Percentiles rank a stretch among this genome's conserved stretches.
These are phyloP conservation scores for Nothura maculosa DNA, from an alignment of 2,797 vertebrate species.

Conservation along the genomic window DNA sequence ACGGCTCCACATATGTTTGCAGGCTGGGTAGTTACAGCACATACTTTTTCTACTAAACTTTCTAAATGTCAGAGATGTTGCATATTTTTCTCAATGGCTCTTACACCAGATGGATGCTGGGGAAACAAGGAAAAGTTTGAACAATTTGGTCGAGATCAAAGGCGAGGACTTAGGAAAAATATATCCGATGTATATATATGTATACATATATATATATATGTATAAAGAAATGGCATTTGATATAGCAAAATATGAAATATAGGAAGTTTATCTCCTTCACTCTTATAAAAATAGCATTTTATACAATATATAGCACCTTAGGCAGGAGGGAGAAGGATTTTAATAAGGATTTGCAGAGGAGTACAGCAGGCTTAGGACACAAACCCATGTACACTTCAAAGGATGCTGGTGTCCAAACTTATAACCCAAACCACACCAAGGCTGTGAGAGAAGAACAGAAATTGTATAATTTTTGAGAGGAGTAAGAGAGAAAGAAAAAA, in stretches of 20 bases:
- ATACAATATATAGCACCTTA: neutral
- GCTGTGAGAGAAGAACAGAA: neutral
- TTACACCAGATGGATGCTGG: fast-evolving
- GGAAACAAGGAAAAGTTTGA: neutral
- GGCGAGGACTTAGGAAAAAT: conserved; percentile 5
- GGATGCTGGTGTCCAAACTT: neutral
- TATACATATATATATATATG: no score
- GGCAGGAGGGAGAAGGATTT: fast-evolving
- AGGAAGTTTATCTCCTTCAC: neutral
- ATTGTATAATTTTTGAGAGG: fast-evolving
- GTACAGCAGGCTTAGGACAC: neutral
- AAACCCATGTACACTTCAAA: neutral
- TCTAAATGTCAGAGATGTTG: conserved; percentile 24
- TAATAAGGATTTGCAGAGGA: neutral
- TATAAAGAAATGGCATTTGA: neutral
- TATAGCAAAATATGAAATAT: neutral
- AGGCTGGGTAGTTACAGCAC: neutral
- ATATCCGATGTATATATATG: neutral
- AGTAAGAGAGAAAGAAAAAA: neutral
- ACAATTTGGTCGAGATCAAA: conserved; percentile 37
- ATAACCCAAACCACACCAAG: fast-evolving
- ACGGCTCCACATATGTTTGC: conserved; percentile 54
- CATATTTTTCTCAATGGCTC: neutral
- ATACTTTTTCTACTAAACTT: neutral
- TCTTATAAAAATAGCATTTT: neutral